phyloP scores from a whole-genome alignment of 2,888 invertebrate species.

The Platycheirus albimanus region DNA sequence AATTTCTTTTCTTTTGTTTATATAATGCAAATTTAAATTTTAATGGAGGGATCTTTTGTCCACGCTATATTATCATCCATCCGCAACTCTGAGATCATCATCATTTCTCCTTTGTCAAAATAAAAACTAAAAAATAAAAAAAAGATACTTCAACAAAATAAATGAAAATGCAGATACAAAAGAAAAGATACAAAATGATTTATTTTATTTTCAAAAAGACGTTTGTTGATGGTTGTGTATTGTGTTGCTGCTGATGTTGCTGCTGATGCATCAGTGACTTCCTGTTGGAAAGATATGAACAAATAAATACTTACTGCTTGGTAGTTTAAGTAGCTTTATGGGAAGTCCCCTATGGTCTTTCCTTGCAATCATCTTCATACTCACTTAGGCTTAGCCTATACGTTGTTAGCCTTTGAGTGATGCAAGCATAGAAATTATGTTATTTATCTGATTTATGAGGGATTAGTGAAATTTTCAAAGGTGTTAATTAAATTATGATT shows the following conservation, averaged over 20 bases:
- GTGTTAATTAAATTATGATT: constrained; percentile 14
- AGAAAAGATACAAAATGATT: constrained; percentile 55
- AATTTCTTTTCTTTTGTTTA: constrained; percentile 70
- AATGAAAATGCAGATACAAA: constrained; percentile 41
- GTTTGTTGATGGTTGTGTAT: constrained; percentile 23
- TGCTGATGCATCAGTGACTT: constrained; percentile 39
- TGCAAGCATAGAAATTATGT: background rate
- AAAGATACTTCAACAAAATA: constrained; percentile 20
- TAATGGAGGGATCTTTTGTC: constrained; percentile 59
- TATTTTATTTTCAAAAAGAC: constrained; percentile 45
- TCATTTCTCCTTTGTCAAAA: constrained; percentile 68
- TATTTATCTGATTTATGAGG: constrained; percentile 34
- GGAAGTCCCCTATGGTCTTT: constrained; percentile 8
- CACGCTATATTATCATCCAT: constrained; percentile 13
- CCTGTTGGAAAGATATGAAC: constrained; percentile 64
- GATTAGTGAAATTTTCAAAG: constrained; percentile 24
- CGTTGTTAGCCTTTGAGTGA: constrained; percentile 15
- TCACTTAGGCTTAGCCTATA: background rate
- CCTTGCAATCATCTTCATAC: constrained; percentile 6
- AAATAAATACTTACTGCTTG: constrained; percentile 28
- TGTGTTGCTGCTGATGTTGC: background rate
- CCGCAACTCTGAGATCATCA: constrained; percentile 60
- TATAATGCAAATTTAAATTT: constrained; percentile 60
- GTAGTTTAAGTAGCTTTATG: constrained; percentile 11
- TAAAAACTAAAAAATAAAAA: background rate